A percentile compares a stretch with the other conserved stretches of the same genome.
phyloP scores from a whole-genome alignment of 2,113 vertebrate species.

The Propithecus coquereli region DNA sequence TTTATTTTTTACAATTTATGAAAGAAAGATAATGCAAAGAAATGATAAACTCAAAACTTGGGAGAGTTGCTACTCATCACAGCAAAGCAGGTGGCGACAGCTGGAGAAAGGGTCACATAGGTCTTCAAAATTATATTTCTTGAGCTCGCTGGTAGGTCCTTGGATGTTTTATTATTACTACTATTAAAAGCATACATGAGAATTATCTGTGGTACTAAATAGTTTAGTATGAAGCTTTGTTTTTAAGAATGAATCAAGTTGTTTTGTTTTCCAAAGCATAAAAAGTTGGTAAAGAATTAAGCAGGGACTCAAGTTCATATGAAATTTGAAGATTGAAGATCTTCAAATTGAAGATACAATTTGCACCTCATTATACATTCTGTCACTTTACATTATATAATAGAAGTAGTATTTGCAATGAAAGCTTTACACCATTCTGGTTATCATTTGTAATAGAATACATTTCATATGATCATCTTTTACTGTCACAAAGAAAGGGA shows the following conservation, averaged over 20 bases:
- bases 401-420: background rate
- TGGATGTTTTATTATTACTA: background rate
- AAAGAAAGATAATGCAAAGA: background rate
- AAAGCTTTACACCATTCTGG: background rate
- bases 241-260: background rate
- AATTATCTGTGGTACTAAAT: background rate
- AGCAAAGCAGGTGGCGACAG: background rate
- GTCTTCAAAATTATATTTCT: background rate
- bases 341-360: background rate
- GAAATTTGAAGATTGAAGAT: no score
- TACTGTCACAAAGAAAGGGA: background rate
- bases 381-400: background rate
- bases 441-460: background rate
- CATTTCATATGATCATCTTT: background rate
- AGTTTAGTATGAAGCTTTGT: background rate
- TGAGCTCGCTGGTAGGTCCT: background rate
- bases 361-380: background rate
- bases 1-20: background rate
- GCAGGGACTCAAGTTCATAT: background rate
- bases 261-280: background rate
- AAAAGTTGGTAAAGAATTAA: background rate
- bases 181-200: background rate
- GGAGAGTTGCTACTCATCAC: no score
- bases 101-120: fast-evolving
- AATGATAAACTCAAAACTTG: background rate